Conservation (phyloP, 2,113 vertebrate species). For the Jacana jacana region DNA sequence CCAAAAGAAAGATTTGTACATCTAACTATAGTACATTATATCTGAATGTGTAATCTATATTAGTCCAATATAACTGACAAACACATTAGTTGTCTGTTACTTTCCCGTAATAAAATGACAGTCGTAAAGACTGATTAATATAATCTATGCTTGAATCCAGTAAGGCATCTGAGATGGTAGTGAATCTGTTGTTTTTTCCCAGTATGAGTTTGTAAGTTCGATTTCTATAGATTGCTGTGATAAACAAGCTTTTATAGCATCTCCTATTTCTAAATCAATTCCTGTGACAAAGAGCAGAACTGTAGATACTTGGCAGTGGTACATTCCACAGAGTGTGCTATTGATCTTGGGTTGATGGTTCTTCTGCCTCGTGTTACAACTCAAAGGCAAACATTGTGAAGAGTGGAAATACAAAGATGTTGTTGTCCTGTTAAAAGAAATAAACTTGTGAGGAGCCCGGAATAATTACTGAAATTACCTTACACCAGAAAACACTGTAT, state of each 20-base stretch:
- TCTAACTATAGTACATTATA: neutral
- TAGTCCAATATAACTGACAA: neutral
- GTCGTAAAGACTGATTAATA: neutral
- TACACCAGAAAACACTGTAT: neutral
- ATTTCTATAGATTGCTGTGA: neutral
- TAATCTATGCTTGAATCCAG: neutral
- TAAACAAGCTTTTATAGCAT: neutral
- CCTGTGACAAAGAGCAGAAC: neutral
- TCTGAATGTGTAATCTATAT: neutral
- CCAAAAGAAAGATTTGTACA: neutral
- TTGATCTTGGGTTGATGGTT: neutral
- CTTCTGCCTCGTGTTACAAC: neutral
- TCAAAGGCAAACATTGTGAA: neutral
- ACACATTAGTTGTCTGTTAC: neutral
- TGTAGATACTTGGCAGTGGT: neutral
- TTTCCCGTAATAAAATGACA: neutral
- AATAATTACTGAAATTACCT: neutral
- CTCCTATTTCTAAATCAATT: neutral
- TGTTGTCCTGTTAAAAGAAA: neutral
- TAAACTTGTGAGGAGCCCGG: neutral
- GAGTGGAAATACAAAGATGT: neutral
- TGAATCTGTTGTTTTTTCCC: neutral
- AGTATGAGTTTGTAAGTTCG: neutral
- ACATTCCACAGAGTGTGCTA: neutral
- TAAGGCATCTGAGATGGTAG: neutral